phyloP scores from a whole-genome alignment of 2,797 vertebrate species.

The Lacerta agilis region DNA sequence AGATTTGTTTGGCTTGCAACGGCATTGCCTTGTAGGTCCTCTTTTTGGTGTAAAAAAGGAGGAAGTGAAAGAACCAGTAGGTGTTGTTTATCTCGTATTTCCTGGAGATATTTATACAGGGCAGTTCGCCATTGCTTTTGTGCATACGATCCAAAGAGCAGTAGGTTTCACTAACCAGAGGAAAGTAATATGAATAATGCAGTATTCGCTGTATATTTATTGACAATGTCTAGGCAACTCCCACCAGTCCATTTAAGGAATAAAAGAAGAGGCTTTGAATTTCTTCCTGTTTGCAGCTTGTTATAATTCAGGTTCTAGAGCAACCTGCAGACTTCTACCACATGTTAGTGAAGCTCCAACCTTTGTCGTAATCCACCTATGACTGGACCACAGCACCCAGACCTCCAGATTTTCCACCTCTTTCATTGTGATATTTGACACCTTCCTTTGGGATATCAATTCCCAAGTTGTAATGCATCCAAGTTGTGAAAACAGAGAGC shows the following conservation, averaged over 20 bases:
- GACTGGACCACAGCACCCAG: background rate
- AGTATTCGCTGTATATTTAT: conserved; percentile 58
- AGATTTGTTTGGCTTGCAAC: conserved; percentile 56
- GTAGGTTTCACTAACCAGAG: conserved; percentile 25
- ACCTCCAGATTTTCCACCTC: background rate
- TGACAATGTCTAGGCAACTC: conserved; percentile 59
- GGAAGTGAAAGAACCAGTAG: conserved; percentile 22
- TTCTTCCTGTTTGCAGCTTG: conserved; percentile 20
- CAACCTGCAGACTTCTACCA: background rate
- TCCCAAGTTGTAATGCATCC: background rate
- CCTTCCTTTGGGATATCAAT: background rate
- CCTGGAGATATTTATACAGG: conserved; percentile 61
- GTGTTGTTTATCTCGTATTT: conserved; percentile 75
- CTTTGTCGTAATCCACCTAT: background rate
- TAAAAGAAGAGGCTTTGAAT: conserved; percentile 60
- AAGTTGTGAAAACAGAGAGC: background rate
- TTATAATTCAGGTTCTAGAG: conserved; percentile 55
- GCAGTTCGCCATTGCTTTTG: conserved; percentile 47
- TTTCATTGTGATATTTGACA: background rate
- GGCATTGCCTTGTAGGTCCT: conserved; percentile 43
- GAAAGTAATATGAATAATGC: conserved; percentile 69
- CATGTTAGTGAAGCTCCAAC: background rate
- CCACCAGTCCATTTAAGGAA: conserved; percentile 42
- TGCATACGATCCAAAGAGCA: conserved; percentile 38
- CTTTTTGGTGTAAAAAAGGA: conserved; percentile 27